Percentiles rank a stretch among this genome's conserved stretches.
Conservation (phyloP, 1,140 invertebrate genomes). For the Heliconius eleuchia region DNA sequence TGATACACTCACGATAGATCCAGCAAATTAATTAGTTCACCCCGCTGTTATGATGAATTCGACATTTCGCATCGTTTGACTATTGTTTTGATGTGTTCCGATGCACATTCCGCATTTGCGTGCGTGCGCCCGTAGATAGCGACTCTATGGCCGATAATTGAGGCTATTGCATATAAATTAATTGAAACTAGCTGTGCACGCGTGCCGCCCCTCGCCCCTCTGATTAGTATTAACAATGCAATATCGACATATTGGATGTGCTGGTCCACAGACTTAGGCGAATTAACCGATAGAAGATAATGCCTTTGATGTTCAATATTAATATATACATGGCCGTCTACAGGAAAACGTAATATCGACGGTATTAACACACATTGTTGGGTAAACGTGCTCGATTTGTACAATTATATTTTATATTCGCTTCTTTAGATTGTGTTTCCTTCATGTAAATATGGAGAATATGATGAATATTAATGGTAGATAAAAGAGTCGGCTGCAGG, state of each 20-base stretch:
- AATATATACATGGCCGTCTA: constrained; percentile 24
- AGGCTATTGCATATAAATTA: constrained; percentile 47
- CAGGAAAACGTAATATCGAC: constrained; percentile 21
- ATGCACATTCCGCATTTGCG: constrained; percentile 36
- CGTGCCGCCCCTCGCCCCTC: constrained; percentile 29
- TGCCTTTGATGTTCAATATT: constrained; percentile 44
- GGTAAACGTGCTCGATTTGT: constrained; percentile 20
- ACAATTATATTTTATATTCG: constrained; percentile 29
- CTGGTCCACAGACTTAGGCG: constrained; percentile 36
- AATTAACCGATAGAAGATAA: constrained; percentile 43
- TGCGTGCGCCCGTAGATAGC: constrained; percentile 40
- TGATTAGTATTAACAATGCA: constrained; percentile 37
- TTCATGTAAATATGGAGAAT: constrained; percentile 25
- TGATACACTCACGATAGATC: not conserved
- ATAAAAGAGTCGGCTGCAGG: constrained; percentile 22
- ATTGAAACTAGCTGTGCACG: constrained; percentile 41
- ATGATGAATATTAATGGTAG: constrained; percentile 30
- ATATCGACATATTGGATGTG: constrained; percentile 39
- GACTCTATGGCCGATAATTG: constrained; percentile 43
- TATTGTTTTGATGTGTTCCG: constrained; percentile 36
- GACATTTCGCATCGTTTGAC: constrained; percentile 25
- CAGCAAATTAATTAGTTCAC: constrained; percentile 6
- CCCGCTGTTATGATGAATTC: constrained; percentile 27
- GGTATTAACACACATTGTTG: constrained; percentile 26
- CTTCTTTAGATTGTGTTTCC: constrained; percentile 25